Evolutionary conservation across 2,888 invertebrate genomes (phyloP), one percentile per base, ranked within the genome.

Genomic region (Napeogenes sylphis): DNA sequence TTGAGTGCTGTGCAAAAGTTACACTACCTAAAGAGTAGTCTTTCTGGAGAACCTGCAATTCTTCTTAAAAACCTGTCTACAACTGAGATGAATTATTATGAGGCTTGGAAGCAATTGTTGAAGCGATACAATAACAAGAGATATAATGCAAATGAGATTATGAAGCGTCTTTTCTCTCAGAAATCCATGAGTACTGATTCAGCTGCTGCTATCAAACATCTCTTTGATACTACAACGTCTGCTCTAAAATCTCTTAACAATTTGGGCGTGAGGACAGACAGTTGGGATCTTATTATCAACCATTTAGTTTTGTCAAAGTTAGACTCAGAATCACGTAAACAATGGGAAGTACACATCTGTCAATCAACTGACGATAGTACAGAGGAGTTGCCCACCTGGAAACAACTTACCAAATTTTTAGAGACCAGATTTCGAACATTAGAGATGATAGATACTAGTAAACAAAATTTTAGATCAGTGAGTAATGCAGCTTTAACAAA

Each of bases 41-140:
- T n/a, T n/a, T n/a, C n/a, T n/a, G n/a, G n/a, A n/a, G n/a, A n/a
- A n/a, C n/a, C n/a, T n/a, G n/a, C n/a, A n/a, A n/a, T n/a, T n/a
- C n/a, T n/a, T n/a, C n/a, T n/a, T n/a, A n/a, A n/a, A n/a, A n/a
- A n/a, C n/a, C n/a, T n/a, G n/a, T n/a, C n/a, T n/a, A n/a, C n/a
- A n/a, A n/a, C n/a, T n/a, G 68, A 65, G 4, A 21, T 57, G 4
- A 73, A 73, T 45, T 73, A 72, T 42, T 33, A 54, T 3, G 68
- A 68, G 33, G 68, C 70, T 0, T 73, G 71, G 71, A 53, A 59
- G 6, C 61, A 62, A 62, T 58, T 73, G 46, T 56, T 38, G 3
- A 32, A 59, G n/a, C 65, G 71, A 3, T 73, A 72, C 33, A 58
- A 63, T 53, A 73, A 73, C 45, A 70, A 71, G 45, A 51, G 68